phyloP scores from a whole-genome alignment of 30 jellyfish, hydroid and myxozoan species.

The Sanderia malayensis region DNA sequence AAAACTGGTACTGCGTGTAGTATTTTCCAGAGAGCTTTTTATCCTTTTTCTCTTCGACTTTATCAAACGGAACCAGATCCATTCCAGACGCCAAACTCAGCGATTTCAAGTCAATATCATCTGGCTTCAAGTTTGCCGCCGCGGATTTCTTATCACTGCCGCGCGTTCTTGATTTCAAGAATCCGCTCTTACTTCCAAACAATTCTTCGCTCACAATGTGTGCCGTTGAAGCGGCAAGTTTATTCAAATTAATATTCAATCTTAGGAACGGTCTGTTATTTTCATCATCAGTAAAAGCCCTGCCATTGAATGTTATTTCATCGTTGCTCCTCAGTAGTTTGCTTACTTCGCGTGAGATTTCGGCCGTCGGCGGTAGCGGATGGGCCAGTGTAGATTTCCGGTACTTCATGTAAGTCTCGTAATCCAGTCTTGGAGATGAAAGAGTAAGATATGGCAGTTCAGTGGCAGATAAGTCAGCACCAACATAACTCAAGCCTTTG shows the following conservation, averaged over 20 bases:
- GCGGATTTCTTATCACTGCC: neutral
- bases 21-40: conserved; percentile 24
- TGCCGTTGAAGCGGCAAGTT: conserved; percentile 45
- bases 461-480: neutral
- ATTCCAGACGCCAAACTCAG: conserved; percentile 12
- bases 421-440: conserved; percentile 46
- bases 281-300: neutral
- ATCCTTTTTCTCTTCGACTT: neutral
- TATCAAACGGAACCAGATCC: conserved; percentile 11
- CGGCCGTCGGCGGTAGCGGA: neutral
- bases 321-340: neutral
- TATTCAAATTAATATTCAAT: conserved; percentile 20
- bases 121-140: neutral
- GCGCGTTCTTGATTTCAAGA: neutral
- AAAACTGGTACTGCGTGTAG: conserved; percentile 39
- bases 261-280: neutral
- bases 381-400: conserved; percentile 21
- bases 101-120: neutral
- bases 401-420: conserved; percentile 64
- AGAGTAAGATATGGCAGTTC: conserved; percentile 28
- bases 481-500: conserved; percentile 46
- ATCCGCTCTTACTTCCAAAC: neutral
- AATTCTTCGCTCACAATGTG: conserved; percentile 12
- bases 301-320: neutral
- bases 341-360: neutral